Conservation (phyloP, 2,888 invertebrate species). For the Silvanus unidentatus region DNA sequence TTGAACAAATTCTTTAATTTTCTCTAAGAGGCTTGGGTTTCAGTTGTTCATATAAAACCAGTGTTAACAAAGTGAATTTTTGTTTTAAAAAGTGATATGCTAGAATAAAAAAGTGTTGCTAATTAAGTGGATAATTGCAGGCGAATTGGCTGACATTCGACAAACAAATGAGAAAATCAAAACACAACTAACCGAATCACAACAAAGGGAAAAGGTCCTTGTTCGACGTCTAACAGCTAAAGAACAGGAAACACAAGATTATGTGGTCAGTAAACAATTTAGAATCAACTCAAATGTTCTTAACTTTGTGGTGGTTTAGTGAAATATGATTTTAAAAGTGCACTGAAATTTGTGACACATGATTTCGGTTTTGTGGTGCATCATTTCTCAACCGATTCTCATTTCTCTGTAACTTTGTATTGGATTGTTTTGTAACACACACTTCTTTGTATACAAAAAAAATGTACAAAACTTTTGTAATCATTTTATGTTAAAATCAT, state of each 20-base stretch:
- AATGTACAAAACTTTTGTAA: too few species aligned
- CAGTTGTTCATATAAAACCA: neutral
- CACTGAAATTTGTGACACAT: too few species aligned
- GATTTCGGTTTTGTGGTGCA: too few species aligned
- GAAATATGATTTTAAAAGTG: too few species aligned
- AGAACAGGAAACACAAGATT: conserved; percentile 95
- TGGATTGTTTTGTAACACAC: too few species aligned
- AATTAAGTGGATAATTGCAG: conserved; percentile 51
- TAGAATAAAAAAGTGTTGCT: too few species aligned
- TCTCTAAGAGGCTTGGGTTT: conserved; percentile 1
- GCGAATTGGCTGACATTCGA: conserved; percentile 64
- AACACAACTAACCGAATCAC: conserved; percentile 78
- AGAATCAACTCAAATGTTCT: conserved; percentile 41
- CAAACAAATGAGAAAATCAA: conserved; percentile 75
- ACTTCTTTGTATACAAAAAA: too few species aligned
- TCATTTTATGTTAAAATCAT: too few species aligned
- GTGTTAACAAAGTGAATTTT: conserved; percentile 1
- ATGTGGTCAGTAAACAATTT: conserved; percentile 66
- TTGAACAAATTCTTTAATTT: neutral
- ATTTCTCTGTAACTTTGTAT: too few species aligned
- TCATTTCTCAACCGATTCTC: too few species aligned
- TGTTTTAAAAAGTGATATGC: conserved; percentile 6
- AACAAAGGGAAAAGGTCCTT: conserved; percentile 86
- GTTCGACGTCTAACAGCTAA: conserved; percentile 88
- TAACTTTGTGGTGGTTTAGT: conserved; percentile 26